Evolutionary conservation across 2,888 invertebrate genomes (phyloP).

Genomic region (Mesodorylaimus sp.): DNA sequence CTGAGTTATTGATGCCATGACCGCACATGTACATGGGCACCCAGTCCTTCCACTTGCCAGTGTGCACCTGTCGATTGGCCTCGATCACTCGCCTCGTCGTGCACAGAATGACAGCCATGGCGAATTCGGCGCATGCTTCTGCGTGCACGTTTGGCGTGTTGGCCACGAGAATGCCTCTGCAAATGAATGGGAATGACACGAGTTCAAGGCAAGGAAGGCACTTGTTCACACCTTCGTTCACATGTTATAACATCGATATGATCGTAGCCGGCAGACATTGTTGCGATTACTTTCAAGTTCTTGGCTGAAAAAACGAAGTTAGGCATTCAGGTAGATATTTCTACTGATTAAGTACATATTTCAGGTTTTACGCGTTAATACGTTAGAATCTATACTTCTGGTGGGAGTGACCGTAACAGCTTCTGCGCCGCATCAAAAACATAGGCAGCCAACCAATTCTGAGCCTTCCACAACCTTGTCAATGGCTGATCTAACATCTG

Average conservation of each 20-base stretch:
- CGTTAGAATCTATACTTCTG: no score
- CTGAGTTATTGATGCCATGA: slow-evolving; percentile 53
- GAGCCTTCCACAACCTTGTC: no score
- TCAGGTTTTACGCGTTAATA: no score
- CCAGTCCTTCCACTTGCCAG: slow-evolving; percentile 78
- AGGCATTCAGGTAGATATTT: no score
- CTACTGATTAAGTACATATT: no score
- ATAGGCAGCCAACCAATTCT: no score
- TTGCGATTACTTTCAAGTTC: slow-evolving; percentile 57
- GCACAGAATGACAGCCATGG: slow-evolving; percentile 59
- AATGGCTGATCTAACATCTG: no score
- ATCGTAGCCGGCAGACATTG: slow-evolving; percentile 76
- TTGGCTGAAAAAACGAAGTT: slow-evolving; percentile 43
- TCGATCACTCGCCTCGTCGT: slow-evolving; percentile 64
- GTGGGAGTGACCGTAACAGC: no score
- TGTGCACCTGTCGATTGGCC: slow-evolving; percentile 39
- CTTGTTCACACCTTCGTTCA: no score
- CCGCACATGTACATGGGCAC: slow-evolving; percentile 78
- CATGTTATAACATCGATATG: slow-evolving; percentile 62
- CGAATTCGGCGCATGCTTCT: slow-evolving; percentile 73
- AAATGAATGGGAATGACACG: no score
- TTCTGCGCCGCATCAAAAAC: no score
- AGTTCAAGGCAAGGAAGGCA: no score
- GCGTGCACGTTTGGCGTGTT: slow-evolving; percentile 73
- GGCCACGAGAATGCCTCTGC: slow-evolving; percentile 52